phyloP scores from a whole-genome alignment of 1,140 invertebrate genomes.

The Lycorma delicatula region DNA sequence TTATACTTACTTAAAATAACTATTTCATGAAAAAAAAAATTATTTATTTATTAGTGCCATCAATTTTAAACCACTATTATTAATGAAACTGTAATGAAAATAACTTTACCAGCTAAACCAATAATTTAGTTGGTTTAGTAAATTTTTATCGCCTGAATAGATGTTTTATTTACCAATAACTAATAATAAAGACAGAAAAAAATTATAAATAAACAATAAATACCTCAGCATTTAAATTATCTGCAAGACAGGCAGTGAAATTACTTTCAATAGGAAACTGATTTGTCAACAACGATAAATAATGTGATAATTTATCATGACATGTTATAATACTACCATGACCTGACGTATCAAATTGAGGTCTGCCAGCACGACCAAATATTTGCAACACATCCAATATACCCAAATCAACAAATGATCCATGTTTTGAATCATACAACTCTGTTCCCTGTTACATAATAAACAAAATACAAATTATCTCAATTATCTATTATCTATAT shows the following conservation, averaged over 20 bases:
- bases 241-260: constrained; percentile 82
- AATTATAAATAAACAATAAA: constrained; percentile 21
- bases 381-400: constrained; percentile 99
- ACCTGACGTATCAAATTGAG: constrained; percentile 82
- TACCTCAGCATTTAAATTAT: constrained; percentile 98
- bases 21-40: no score
- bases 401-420: constrained; percentile 88
- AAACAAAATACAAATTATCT: no score
- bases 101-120: no score
- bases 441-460: constrained; percentile 89
- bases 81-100: no score
- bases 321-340: constrained; percentile 94
- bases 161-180: no score
- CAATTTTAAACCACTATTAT: no score
- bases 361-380: constrained; percentile 94
- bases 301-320: constrained; percentile 88
- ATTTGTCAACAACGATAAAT: constrained; percentile 87
- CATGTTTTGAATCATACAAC: constrained; percentile 94
- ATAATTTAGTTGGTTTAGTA: no score
- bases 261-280: constrained; percentile 98
- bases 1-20: no score
- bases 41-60: no score
- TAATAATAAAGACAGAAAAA: no score
- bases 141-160: no score
- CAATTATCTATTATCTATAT: no score